Percentiles rank a stretch among this genome's conserved stretches.
phyloP scores from a whole-genome alignment of 2,113 vertebrate species.

The Myocastor coypus region DNA sequence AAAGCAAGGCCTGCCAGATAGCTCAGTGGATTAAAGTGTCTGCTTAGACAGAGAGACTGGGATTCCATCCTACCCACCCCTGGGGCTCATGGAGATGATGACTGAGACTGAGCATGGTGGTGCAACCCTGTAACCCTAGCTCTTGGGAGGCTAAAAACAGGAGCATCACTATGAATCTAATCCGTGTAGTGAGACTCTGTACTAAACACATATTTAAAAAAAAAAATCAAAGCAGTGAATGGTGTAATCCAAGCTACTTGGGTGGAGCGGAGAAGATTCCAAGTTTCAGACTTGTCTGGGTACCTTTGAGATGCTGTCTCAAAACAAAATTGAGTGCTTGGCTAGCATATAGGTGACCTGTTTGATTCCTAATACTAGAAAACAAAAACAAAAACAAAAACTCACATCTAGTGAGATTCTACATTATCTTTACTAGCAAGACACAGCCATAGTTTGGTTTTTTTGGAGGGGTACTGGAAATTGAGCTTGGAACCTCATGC shows the following conservation, averaged over 20 bases:
- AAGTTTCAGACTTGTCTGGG: neutral
- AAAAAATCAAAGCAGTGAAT: neutral
- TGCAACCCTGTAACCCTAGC: no score
- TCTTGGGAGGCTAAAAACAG: no score
- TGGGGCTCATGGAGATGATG: no score
- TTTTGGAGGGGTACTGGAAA: neutral
- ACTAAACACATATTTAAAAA: no score
- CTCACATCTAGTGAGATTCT: neutral
- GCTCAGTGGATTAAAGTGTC: no score
- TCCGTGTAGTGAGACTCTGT: no score
- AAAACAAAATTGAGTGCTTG: neutral
- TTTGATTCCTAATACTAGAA: neutral
- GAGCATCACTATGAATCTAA: no score
- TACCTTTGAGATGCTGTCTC: neutral
- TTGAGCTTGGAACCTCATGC: neutral
- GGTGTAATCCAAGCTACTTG: neutral
- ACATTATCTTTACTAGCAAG: neutral
- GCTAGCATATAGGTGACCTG: neutral
- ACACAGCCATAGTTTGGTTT: neutral
- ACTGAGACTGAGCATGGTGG: no score
- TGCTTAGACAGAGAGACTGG: no score
- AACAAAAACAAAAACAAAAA: neutral
- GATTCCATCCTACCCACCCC: no score
- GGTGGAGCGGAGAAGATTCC: neutral
- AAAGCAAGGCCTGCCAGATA: neutral